These are phyloP conservation scores for Mellivora capensis DNA, from an alignment of 2,113 vertebrate genomes.

Conservation along the genomic window DNA sequence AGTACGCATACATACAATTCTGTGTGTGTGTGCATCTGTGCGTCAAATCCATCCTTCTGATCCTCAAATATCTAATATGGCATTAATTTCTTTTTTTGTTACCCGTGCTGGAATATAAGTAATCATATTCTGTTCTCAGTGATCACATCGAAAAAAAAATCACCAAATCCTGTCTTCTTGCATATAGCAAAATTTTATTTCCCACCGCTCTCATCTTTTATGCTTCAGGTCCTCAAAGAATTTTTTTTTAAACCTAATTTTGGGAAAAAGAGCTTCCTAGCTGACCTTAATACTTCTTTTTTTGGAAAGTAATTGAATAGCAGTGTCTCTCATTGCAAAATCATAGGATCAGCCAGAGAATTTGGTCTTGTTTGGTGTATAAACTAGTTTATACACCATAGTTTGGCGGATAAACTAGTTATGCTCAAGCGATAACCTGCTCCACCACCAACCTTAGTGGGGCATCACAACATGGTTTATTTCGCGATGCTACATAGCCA, in stretches of 20 bases:
- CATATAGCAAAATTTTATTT: background rate
- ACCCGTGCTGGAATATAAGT: background rate
- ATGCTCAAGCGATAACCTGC: background rate
- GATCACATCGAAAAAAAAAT: background rate
- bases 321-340: background rate
- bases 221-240: background rate
- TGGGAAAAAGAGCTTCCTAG: background rate
- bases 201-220: background rate
- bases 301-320: background rate
- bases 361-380: background rate
- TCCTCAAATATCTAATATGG: background rate
- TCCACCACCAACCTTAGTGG: background rate
- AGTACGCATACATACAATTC: background rate
- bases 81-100: background rate
- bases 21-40: background rate
- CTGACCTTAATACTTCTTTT: background rate
- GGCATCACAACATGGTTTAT: background rate
- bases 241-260: background rate
- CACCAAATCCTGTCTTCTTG: background rate
- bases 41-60: background rate
- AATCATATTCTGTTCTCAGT: background rate
- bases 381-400: too few relatives aligned
- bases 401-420: background rate
- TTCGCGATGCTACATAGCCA: background rate
- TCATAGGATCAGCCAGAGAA: background rate